Evolutionary conservation across 2,113 vertebrate species (phyloP), one percentile per base, ranked within the genome.

Genomic region (Etheostoma cragini): DNA sequence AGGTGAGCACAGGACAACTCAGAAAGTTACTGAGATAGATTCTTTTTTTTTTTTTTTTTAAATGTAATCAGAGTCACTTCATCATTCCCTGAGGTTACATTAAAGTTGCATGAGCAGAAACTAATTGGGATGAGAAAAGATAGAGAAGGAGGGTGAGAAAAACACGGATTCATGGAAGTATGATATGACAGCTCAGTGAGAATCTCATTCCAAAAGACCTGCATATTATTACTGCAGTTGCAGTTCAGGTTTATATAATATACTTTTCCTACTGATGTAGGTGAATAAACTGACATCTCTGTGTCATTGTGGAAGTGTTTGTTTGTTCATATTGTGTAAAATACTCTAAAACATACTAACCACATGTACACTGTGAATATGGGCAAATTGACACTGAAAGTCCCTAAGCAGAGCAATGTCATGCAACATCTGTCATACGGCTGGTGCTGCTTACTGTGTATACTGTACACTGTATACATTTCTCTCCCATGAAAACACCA

Each of bases 21-120:
- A 17, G 35, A 26, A 64, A 73, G 38, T 49, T 38, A 62, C 24
- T 3, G 73, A 64, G 62, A n/a, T 14, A n/a, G 35, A 80, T 63
- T 57, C 64, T 22, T 47, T 66, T 76, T 60, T 26, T 26, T 26
- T 33, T 47, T 38, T 66, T 76, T 60, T 50, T 47, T 5, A 61
- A 46, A 68, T 21, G 45, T 21, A 53, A 35, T 52, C 50, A 46
- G 62, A 57, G 56, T 70, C 76, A 35, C 47, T 53, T 71, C 56
- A 72, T 72, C 45, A 38, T 26, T 75, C 26, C 4, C 21, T 10
- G 14, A 4, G 21, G 57, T 78, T 70, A 71, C 21, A 77, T 26
- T 56, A 54, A 62, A 78, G 47, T 14, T 2, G 24, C 33, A 24
- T 12, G 26, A 35, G 33, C 24, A 66, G 49, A 72, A 78, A 63